Base-by-base conservation (phyloP, 2,797 vertebrate genomes). In the Spatula versicolor region DNA sequence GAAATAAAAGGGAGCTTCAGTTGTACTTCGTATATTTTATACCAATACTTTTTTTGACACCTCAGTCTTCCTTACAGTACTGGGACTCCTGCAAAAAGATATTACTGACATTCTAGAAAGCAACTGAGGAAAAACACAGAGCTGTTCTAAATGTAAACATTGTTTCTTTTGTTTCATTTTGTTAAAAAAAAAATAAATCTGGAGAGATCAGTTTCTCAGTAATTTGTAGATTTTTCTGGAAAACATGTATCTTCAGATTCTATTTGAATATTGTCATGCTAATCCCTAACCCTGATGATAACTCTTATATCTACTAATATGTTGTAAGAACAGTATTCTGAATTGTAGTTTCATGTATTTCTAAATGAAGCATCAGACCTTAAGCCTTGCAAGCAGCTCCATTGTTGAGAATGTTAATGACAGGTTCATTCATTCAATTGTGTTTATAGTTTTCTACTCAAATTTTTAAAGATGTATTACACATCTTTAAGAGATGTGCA, bases 401-500 rank as follows among this genome's bases (percentile, higher is more conserved):
- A 6, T 71, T 21, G 48, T 73, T 67, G 6, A n/a, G 12, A 45
- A 30, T 23, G 15, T 23, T 41, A 79, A 28, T 12, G 11, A 67
- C 4, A 39, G 7, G 30, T 80, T 72, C 73, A 8, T 80, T 88
- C 33, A n/a, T 5, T 71, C 52, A 30, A 0, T 6, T 86, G 6
- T 25, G 8, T 5, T 73, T 58, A 33, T 3, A 37, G 4, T 64
- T 16, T 67, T 17, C 31, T 46, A 41, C 4, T 37, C 28, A 20
- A 69, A 19, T 22, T 84, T 92, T 76, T 37, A 54, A 41, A 75
- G 77, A 13, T 6, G 11, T 3, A 43, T 59, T 45, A 66, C 72
- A 52, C 3, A 15, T 2, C 20, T 73, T 2, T 7, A n/a, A 28
- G 23, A 45, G 12, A 16, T 1, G 1, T 2, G 0, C 3, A 19